These are phyloP conservation scores for Catharus bicknelli DNA, from an alignment of 2,113 vertebrate species.

Conservation along the genomic window DNA sequence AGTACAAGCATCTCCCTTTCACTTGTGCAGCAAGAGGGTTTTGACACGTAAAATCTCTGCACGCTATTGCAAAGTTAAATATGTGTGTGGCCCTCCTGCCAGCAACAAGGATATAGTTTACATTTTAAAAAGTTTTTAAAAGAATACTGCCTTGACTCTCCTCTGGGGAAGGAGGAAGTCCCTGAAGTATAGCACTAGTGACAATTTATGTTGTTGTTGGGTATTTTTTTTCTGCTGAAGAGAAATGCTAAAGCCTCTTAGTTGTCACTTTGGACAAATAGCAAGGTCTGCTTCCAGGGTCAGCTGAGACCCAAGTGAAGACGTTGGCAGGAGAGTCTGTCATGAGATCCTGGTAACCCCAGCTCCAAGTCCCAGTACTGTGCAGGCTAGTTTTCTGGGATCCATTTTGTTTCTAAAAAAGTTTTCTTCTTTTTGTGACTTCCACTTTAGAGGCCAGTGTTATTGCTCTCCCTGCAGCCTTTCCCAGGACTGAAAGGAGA, in stretches of 20 bases:
- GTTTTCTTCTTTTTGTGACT: background rate
- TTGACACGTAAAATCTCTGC: background rate
- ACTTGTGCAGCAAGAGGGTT: background rate
- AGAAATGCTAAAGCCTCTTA: background rate
- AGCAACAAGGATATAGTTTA: too few relatives aligned
- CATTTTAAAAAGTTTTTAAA: too few relatives aligned
- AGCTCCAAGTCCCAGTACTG: background rate
- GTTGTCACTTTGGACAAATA: background rate
- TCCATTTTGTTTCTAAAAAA: background rate
- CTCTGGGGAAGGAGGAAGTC: too few relatives aligned
- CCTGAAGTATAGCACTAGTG: too few relatives aligned
- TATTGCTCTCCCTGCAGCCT: background rate
- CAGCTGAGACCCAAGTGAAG: conserved; percentile 5
- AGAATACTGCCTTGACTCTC: too few relatives aligned
- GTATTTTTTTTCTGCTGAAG: background rate
- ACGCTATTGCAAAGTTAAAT: too few relatives aligned
- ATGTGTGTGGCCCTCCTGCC: too few relatives aligned
- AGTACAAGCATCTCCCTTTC: background rate
- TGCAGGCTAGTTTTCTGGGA: background rate
- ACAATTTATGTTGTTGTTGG: too few relatives aligned
- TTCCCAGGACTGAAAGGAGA: background rate
- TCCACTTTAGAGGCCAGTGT: background rate
- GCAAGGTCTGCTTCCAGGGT: background rate
- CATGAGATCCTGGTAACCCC: background rate
- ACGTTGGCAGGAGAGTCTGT: background rate